A percentile compares a stretch with the other conserved stretches of the same genome.
Evolutionary conservation across 2,113 vertebrate genomes (phyloP).

Genomic region (Corydoras sp.): DNA sequence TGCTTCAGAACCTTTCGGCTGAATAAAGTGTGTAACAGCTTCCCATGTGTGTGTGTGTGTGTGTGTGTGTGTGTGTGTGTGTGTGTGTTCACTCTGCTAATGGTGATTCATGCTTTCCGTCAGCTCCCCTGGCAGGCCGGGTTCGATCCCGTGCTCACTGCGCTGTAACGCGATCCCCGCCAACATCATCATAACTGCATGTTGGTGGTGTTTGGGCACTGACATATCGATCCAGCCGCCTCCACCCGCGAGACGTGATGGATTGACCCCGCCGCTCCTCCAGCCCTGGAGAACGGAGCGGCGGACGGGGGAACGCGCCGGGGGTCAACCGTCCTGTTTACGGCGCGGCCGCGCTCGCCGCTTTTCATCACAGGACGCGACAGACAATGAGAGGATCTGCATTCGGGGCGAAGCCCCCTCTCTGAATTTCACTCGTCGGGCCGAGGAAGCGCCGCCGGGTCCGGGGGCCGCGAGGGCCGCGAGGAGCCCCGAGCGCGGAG

Average conservation of each 20-base stretch:
- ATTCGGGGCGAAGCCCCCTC: background rate
- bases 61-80: slow-evolving; percentile 29
- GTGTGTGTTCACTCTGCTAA: slow-evolving; percentile 58
- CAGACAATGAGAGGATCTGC: background rate
- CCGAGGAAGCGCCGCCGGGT: background rate
- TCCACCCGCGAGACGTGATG: slow-evolving; percentile 67
- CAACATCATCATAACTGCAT: slow-evolving; percentile 76
- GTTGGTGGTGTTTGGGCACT: slow-evolving; percentile 58
- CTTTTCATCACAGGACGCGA: slow-evolving; percentile 24
- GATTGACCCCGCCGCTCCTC: slow-evolving; percentile 58
- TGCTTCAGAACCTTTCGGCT: background rate
- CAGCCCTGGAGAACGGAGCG: slow-evolving; percentile 50
- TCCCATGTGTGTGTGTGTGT: background rate
- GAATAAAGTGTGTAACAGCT: background rate
- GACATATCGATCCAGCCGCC: slow-evolving; percentile 67
- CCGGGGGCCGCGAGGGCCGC: background rate
- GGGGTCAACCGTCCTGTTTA: slow-evolving; percentile 31
- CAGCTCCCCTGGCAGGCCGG: slow-evolving; percentile 66
- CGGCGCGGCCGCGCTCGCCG: background rate
- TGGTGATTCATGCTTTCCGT: slow-evolving; percentile 76
- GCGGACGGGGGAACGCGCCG: slow-evolving; percentile 11
- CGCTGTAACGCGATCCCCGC: slow-evolving; percentile 69
- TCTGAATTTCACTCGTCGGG: slow-evolving; percentile 1
- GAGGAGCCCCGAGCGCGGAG: background rate
- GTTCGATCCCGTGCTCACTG: slow-evolving; percentile 74